Percentiles rank a stretch among this genome's conserved stretches.
These are phyloP conservation scores for Candoia aspera DNA, from an alignment of 2,113 vertebrate species.

Conservation along the genomic window DNA sequence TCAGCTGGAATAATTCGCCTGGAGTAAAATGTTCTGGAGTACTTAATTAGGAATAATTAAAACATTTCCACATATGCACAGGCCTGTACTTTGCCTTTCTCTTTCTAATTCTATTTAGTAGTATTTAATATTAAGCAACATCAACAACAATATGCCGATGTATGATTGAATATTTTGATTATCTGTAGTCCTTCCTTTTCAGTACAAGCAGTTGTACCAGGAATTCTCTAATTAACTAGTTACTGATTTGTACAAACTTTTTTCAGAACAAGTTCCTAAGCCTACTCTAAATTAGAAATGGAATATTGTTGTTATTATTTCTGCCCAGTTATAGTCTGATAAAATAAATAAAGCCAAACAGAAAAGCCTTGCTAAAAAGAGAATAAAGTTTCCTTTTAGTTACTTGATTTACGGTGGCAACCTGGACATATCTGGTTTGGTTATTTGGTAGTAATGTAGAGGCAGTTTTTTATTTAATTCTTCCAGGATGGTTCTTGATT, in stretches of 20 bases:
- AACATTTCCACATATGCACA: background rate
- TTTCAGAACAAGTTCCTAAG: background rate
- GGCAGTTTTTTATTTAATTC: background rate
- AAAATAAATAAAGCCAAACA: background rate
- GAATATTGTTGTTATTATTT: background rate
- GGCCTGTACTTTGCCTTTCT: background rate
- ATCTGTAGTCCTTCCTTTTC: background rate
- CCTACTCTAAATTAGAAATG: background rate
- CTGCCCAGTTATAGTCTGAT: background rate
- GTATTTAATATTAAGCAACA: slow-evolving; percentile 34
- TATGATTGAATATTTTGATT: background rate
- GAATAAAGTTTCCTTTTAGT: background rate
- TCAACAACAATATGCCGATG: background rate
- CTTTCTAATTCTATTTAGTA: background rate
- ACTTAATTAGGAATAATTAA: background rate
- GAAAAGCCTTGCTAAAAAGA: background rate
- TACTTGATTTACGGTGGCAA: background rate
- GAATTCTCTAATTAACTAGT: slow-evolving; percentile 1
- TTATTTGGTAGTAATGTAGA: background rate
- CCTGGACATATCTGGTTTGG: background rate
- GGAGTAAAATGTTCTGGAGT: background rate
- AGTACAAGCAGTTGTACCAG: background rate
- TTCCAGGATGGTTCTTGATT: background rate
- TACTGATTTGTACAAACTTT: background rate
- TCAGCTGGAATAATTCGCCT: background rate